Evolutionary conservation across 2,797 vertebrate genomes (phyloP).

Genomic region (Echiichthys vipera): DNA sequence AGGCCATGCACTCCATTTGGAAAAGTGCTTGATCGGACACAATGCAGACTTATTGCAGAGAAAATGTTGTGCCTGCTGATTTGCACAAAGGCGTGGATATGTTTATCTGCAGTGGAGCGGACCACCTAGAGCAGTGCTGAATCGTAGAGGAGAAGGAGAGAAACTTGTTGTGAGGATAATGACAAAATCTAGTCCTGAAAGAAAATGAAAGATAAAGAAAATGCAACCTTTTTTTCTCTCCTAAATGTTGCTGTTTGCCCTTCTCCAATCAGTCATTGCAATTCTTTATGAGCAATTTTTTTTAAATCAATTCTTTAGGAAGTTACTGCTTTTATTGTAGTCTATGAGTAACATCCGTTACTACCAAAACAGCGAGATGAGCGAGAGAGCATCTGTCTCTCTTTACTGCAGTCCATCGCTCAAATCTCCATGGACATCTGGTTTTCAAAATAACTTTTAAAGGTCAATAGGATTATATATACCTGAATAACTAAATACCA

Average conservation of each 20-base stretch:
- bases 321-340: no score
- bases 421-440: no score
- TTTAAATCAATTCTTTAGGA: no score
- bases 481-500: no score
- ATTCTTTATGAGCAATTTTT: no score
- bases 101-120: conserved; percentile 54
- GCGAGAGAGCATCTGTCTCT: no score
- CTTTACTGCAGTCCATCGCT: no score
- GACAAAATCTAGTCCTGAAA: not conserved
- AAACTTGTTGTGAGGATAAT: not conserved
- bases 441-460: no score
- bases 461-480: no score
- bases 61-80: conserved; percentile 61
- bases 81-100: conserved; percentile 57
- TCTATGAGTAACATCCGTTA: no score
- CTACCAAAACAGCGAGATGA: no score
- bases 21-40: conserved; percentile 62
- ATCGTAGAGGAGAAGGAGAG: conserved; percentile 10
- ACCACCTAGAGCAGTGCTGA: conserved; percentile 46
- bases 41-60: conserved; percentile 56
- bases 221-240: not conserved
- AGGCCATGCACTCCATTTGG: conserved; percentile 59
- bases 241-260: not conserved
- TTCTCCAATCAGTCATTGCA: not conserved
- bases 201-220: not conserved